phyloP scores from a whole-genome alignment of 2,888 invertebrate species.

The Lithosia quadra region DNA sequence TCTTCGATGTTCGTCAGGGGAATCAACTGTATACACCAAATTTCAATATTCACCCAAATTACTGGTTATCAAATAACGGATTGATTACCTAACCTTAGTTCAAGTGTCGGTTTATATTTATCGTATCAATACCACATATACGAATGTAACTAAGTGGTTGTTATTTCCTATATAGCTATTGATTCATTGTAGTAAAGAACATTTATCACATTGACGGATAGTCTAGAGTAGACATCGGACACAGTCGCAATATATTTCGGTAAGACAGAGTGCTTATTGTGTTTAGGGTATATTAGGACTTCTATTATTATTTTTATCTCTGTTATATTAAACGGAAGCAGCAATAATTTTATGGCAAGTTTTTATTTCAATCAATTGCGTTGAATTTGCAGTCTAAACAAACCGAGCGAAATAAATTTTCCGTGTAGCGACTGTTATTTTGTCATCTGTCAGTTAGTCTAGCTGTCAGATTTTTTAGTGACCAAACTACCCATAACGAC shows the following conservation, averaged over 20 bases:
- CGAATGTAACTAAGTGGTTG: neutral
- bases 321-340: neutral
- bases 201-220: slow-evolving; percentile 19
- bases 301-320: neutral
- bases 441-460: no score
- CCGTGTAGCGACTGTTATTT: no score
- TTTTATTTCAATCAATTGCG: no score
- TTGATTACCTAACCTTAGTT: neutral
- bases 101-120: neutral
- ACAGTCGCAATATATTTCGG: slow-evolving; percentile 3
- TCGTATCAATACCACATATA: neutral
- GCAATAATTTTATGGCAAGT: no score
- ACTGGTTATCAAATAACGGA: neutral
- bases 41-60: neutral
- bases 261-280: neutral
- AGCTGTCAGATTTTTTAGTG: no score
- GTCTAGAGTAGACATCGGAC: slow-evolving; percentile 5
- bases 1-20: no score
- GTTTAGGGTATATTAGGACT: neutral
- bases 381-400: no score
- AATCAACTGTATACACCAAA: no score
- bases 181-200: slow-evolving; percentile 1
- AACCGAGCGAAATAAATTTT: no score
- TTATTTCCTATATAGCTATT: slow-evolving; percentile 1
- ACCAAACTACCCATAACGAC: no score